phyloP scores from a whole-genome alignment of 2,888 invertebrate genomes.

The Melinaea marsaeus region DNA sequence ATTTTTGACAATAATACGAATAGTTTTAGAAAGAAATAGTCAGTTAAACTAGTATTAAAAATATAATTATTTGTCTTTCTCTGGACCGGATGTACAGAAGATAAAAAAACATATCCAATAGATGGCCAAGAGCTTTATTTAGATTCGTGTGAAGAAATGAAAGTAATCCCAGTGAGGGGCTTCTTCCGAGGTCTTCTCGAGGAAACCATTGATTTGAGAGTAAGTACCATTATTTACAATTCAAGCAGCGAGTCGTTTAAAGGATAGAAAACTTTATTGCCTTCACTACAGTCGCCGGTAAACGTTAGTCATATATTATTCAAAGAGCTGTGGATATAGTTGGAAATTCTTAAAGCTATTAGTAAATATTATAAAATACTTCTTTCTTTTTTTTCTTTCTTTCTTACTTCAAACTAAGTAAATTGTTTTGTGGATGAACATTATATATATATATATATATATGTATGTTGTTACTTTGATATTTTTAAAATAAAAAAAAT shows the following conservation, averaged over 20 bases:
- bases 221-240: conserved; percentile 30
- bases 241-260: conserved; percentile 27
- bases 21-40: too few relatives aligned
- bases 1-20: too few relatives aligned
- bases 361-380: conserved; percentile 1
- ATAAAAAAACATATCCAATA: conserved; percentile 27
- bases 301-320: conserved; percentile 17
- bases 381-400: too few relatives aligned
- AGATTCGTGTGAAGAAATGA: conserved; percentile 39
- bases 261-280: conserved; percentile 30
- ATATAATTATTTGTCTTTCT: not conserved
- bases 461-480: too few relatives aligned
- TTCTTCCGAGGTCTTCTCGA: conserved; percentile 39
- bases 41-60: too few relatives aligned
- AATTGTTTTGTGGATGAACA: not conserved
- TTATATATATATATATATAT: not conserved
- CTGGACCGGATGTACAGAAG: conserved; percentile 15
- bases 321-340: conserved; percentile 3
- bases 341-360: conserved; percentile 1
- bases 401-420: not conserved
- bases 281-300: conserved; percentile 26
- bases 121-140: conserved; percentile 39
- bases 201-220: conserved; percentile 41
- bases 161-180: conserved; percentile 35
- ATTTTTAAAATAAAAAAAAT: too few relatives aligned